These are phyloP conservation scores for Camptogramma bilineatum DNA, from an alignment of 2,888 invertebrate species.

Conservation along the genomic window DNA sequence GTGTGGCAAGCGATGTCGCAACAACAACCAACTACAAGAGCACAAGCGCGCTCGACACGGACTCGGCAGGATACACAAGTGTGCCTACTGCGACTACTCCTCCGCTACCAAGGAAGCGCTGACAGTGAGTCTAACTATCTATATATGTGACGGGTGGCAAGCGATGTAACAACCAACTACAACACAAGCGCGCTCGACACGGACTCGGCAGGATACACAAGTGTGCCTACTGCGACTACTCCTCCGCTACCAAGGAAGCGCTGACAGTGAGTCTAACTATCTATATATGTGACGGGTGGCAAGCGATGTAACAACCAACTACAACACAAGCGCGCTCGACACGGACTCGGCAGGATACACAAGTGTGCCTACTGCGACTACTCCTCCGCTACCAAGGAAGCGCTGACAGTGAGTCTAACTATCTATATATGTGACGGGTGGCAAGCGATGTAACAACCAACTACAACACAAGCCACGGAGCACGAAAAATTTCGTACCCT, in stretches of 20 bases:
- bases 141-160: constrained; percentile 70
- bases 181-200: constrained; percentile 76
- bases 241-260: constrained; percentile 76
- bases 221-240: constrained; percentile 77
- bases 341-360: constrained; percentile 74
- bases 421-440: constrained; percentile 60
- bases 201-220: constrained; percentile 74
- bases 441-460: constrained; percentile 74
- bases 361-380: constrained; percentile 79
- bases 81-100: constrained; percentile 76
- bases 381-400: constrained; percentile 76
- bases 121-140: constrained; percentile 43
- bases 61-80: constrained; percentile 73
- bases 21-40: constrained; percentile 76
- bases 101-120: constrained; percentile 78
- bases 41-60: constrained; percentile 78
- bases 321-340: constrained; percentile 75
- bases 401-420: constrained; percentile 54
- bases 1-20: constrained; percentile 76
- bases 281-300: constrained; percentile 64
- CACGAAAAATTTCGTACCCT: too few species aligned
- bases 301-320: constrained; percentile 76
- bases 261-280: constrained; percentile 51
- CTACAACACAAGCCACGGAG: constrained; percentile 79
- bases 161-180: constrained; percentile 73